Evolutionary conservation across 2,797 vertebrate genomes (phyloP).

Genomic region (Smutsia temminckii): DNA sequence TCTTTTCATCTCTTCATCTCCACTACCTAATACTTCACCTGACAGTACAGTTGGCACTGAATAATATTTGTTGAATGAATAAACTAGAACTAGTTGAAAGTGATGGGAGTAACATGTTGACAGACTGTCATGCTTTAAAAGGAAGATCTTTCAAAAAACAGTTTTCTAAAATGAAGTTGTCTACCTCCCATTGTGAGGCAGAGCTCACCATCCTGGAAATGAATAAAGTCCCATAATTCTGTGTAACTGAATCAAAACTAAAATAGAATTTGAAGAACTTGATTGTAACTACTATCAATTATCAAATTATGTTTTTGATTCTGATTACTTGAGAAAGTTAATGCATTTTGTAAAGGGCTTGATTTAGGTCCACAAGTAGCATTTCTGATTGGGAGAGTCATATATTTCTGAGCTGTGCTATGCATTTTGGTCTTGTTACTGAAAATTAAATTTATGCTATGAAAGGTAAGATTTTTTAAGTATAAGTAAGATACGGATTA

Average conservation of each 20-base stretch:
- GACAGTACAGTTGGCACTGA: not conserved
- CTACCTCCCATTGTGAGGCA: not conserved
- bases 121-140: not conserved
- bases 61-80: not conserved
- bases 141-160: not conserved
- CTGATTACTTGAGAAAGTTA: conserved; percentile 38
- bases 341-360: conserved; percentile 8
- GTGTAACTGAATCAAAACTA: not conserved
- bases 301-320: conserved; percentile 51
- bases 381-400: not conserved
- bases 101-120: not conserved
- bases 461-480: not conserved
- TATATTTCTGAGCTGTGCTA: not conserved
- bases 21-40: not conserved
- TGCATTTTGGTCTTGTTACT: conserved; percentile 3
- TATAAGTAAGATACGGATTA: conserved; percentile 1
- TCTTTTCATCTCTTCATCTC: not conserved
- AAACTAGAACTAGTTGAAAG: not conserved
- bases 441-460: conserved; percentile 4
- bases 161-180: not conserved
- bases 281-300: conserved; percentile 30
- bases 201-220: not conserved
- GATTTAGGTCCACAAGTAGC: not conserved
- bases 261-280: conserved; percentile 29
- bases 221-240: not conserved